Evolutionary conservation across 2,113 vertebrate genomes (phyloP), one percentile per base, ranked within the genome.

Genomic region (Tychaedon coryphoeus): DNA sequence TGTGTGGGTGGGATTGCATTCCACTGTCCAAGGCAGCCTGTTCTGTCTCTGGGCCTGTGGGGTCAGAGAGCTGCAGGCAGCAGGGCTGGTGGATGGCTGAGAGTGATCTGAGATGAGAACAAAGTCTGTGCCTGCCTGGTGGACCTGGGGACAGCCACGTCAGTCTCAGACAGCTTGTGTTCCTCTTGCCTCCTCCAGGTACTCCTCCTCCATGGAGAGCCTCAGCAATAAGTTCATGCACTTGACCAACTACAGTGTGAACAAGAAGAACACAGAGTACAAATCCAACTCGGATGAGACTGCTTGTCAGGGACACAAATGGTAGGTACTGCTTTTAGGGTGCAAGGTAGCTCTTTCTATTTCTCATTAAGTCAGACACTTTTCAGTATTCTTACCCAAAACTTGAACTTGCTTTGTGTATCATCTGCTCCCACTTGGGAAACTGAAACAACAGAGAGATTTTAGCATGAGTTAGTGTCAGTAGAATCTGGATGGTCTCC

Each of bases 161-260:
- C 28, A 61, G 51, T 62, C 42, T 74, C 1, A 2, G 29, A 53
- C 18, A 64, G 16, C 61, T 80, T 81, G 20, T 84, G 60, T 19
- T 80, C 13, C 40, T 94, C 4, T 72, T 71, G 5, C 34, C 66
- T 51, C 51, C 43, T 83, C 5, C 65, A 99, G 99, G 95, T 99
- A 99, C 92, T 99, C 99, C 23, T 97, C 99, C 96, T 99, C 99
- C 19, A 98, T 99, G 98, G 99, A 99, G 94, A 99, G 98, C 89
- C 98, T 99, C 61, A 82, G 98, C 61, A 99, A 99, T 98, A 99
- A 99, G 97, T 99, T 99, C 67, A 98, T 99, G 98, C 99, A 99
- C 92, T 97, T 99, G 96, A 99, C 99, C 83, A 99, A 99, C 98
- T 99, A 99, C 96, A 99, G 99, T 14, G 99, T 99, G 95, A 99